Conservation (phyloP, 2,797 vertebrate genomes). For the Cottoperca gobio region DNA sequence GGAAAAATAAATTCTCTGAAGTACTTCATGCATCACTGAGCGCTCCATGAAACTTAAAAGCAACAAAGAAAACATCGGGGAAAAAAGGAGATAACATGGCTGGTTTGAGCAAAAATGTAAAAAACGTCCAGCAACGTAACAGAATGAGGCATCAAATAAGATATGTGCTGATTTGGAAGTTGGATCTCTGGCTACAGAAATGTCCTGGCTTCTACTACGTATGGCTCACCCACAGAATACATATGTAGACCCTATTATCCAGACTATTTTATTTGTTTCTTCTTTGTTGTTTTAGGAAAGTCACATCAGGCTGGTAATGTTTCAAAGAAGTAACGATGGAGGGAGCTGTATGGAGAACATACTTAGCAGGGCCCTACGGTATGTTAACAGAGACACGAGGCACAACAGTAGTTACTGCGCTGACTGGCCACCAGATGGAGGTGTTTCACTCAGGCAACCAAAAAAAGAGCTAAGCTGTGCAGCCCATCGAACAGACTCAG, state of each 20-base stretch:
- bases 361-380: constrained; percentile 2
- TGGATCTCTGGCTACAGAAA: constrained; percentile 70
- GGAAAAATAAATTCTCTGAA: constrained; percentile 20
- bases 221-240: constrained; percentile 9
- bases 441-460: constrained; percentile 43
- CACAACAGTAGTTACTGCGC: constrained; percentile 20
- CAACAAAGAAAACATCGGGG: constrained; percentile 62
- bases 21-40: constrained; percentile 69
- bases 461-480: constrained; percentile 22
- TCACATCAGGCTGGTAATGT: constrained; percentile 24
- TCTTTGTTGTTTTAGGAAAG: constrained; percentile 19
- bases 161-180: constrained; percentile 83
- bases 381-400: constrained; percentile 25
- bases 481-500: constrained; percentile 35
- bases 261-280: background rate
- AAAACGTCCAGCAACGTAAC: constrained; percentile 73
- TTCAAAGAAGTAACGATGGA: constrained; percentile 10
- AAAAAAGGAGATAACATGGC: constrained; percentile 70
- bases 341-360: constrained; percentile 8
- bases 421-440: constrained; percentile 61
- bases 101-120: constrained; percentile 70
- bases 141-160: constrained; percentile 76
- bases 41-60: constrained; percentile 68
- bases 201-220: constrained; percentile 29
- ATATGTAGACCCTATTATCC: constrained; percentile 7